Base-by-base conservation (phyloP, 37 sponge, comb jelly and placozoan species). In the Chondrilla cf. caribensis region DNA sequence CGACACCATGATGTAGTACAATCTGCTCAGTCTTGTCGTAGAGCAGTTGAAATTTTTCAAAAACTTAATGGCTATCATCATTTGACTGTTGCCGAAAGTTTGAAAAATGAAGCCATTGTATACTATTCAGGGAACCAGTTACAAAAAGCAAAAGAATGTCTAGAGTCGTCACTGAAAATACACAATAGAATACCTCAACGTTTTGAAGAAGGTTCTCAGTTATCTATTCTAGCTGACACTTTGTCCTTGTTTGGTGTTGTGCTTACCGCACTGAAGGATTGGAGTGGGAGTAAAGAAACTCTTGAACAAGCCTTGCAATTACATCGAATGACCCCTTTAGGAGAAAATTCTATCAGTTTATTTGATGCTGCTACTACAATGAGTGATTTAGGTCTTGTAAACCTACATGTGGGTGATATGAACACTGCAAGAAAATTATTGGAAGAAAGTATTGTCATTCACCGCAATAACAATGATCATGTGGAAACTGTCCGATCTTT, bases 341-440 rank as follows among this genome's bases (percentile, higher is more conserved):
- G 25, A 25, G 29, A 78, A 5, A 57, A 81, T 29, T 86, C 84
- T 18, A 57, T 68, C 14, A 60, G 84, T 28, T 67, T 60, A n/a
- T 78, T 35, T 31, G 85, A 85, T 18, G 76, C 88, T 11, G 77
- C 91, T 36, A 87, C 60, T 64, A 58, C 78, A 37, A 71, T 95
- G 68, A 89, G 77, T 37, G 94, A 95, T 77, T 70, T 95, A 19
- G 83, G 88, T 38, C 90, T 84, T 51, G 83, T 86, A 6, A 84
- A 92, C 54, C 77, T 95, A 4, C 42, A 38, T 25, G 6, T 79
- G 11, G 95, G 95, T 6, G 71, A 89, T 31, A 15, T 90, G 51
- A n/a, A 55, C 37, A 32, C 37, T 41, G 90, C 93, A 0, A 89
- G 87, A 81, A 89, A 87, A 67, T 82, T 93, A 39, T 44, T 92